Conservation (phyloP, 2,797 vertebrate species). For the Streptopelia turtur region DNA sequence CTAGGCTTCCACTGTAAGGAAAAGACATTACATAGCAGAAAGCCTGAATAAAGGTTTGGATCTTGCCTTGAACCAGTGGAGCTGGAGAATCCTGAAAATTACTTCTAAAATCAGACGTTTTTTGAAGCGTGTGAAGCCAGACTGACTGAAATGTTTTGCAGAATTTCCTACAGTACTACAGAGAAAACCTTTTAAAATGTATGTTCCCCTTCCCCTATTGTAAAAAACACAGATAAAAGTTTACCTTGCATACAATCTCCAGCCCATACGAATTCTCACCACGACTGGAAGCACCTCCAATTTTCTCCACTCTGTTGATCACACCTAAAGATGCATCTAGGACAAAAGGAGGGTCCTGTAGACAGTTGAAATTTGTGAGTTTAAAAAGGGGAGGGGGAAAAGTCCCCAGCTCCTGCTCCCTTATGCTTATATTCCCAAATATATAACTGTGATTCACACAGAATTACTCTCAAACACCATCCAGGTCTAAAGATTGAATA, state of each 20-base stretch:
- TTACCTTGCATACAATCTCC: conserved; percentile 93
- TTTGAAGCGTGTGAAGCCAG: background rate
- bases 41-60: background rate
- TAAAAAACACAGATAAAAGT: background rate
- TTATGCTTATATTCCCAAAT: background rate
- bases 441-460: background rate
- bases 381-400: conserved; percentile 57
- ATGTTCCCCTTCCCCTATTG: background rate
- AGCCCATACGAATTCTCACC: conserved; percentile 93
- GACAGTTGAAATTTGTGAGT: conserved; percentile 61
- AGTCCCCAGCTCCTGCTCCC: conserved; percentile 21
- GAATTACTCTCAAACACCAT: background rate
- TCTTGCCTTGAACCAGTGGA: background rate
- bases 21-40: background rate
- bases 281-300: conserved; percentile 87
- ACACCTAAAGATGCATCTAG: conserved; percentile 95
- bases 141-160: background rate
- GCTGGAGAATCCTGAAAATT: background rate
- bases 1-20: background rate
- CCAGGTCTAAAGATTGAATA: background rate
- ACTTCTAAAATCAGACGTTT: background rate
- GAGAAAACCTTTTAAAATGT: background rate
- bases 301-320: conserved; percentile 95
- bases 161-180: background rate
- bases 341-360: conserved; percentile 90